Evolutionary conservation across 2,797 vertebrate genomes (phyloP).

Genomic region (Saxicola maurus): DNA sequence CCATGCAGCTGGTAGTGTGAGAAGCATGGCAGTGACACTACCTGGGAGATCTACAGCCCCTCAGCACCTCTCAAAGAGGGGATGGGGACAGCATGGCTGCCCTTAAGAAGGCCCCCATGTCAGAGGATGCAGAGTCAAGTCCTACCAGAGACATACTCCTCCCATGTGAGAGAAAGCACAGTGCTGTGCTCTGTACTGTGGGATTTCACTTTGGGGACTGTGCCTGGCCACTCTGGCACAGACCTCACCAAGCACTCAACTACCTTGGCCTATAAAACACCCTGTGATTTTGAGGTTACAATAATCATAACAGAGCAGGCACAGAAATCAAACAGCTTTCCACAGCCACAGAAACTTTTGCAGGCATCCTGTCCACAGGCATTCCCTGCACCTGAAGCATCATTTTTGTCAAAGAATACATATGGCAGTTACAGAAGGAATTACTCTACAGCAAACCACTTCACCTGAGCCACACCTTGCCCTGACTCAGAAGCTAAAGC

Average conservation of each 20-base stretch:
- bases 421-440: not conserved
- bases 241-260: not conserved
- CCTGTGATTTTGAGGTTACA: constrained; percentile 5
- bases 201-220: accelerated
- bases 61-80: not conserved
- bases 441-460: not conserved
- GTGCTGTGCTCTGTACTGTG: accelerated
- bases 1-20: accelerated
- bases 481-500: not conserved
- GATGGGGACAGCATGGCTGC: accelerated
- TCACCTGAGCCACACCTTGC: not conserved
- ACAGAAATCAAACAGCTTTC: not conserved
- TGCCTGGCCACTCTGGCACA: accelerated
- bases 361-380: not conserved
- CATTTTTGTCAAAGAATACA: not conserved
- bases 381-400: not conserved
- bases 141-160: not conserved
- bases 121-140: not conserved
- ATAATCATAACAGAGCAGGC: not conserved
- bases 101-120: accelerated
- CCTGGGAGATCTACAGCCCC: not conserved
- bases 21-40: not conserved
- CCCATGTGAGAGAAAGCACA: accelerated
- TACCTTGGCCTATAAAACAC: constrained; percentile 18
- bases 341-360: not conserved